Evolutionary conservation across 92 coral and sea anemone genomes (phyloP).

Genomic region (Zoanthus solanderi): DNA sequence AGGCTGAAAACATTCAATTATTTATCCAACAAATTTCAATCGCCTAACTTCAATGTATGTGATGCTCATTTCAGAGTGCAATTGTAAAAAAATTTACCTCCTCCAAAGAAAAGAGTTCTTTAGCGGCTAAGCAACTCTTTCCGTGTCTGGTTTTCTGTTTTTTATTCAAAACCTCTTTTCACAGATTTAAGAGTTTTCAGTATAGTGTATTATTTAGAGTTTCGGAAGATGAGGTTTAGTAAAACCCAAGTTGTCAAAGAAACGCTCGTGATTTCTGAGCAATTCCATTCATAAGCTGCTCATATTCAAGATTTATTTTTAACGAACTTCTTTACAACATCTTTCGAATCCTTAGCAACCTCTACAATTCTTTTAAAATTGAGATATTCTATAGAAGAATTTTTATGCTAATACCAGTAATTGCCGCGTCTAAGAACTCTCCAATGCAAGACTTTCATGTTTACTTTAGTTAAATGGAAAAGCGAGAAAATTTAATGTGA

Average conservation of each 20-base stretch:
- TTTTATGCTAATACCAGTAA: constrained; percentile 79
- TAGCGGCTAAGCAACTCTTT: constrained; percentile 19
- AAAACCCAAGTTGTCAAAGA: constrained; percentile 53
- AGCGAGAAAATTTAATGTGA: constrained; percentile 55
- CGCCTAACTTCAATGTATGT: constrained; percentile 45
- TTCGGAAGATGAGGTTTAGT: constrained; percentile 42
- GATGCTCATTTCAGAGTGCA: constrained; percentile 70
- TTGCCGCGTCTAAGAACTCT: constrained; percentile 73
- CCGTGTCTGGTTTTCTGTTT: constrained; percentile 7
- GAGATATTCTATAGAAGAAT: constrained; percentile 73
- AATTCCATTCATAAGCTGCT: constrained; percentile 63
- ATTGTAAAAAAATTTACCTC: background rate
- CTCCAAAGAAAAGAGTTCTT: background rate
- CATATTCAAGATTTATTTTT: constrained; percentile 50
- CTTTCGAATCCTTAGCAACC: constrained; percentile 30
- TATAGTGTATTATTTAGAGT: constrained; percentile 29
- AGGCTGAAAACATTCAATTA: constrained; percentile 70
- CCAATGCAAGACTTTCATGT: constrained; percentile 67
- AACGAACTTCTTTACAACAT: constrained; percentile 42
- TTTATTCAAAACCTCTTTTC: constrained; percentile 35
- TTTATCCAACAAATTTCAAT: constrained; percentile 75
- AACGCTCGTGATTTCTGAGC: constrained; percentile 52
- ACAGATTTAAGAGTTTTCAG: constrained; percentile 27
- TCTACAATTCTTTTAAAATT: constrained; percentile 57
- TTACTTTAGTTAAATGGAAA: constrained; percentile 80